Base-by-base conservation (phyloP, 2,888 invertebrate genomes). In the Hemithea aestivaria region DNA sequence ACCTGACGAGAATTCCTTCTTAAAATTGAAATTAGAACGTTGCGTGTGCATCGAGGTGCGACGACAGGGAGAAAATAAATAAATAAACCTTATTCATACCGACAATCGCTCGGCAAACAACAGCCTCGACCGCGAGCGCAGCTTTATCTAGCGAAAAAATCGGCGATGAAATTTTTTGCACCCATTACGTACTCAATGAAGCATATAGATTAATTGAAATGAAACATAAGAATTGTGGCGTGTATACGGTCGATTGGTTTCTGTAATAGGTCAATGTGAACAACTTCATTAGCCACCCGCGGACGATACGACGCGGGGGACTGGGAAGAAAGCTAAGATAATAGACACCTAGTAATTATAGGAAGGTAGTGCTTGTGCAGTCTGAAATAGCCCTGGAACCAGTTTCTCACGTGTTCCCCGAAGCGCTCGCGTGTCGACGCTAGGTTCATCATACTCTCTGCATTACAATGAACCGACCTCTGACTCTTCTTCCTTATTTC, bases 381-480 rank as follows among this genome's bases (percentile, higher is more conserved):
- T 9, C 60, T 66, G 60, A 64, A 64, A 66, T 61, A 65, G 59
- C 56, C 49, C 42, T 45, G 48, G 50, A 74, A 73, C 75, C 62
- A 58, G 75, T 77, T 72, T 52, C 61, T 66, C 62, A 65, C 64
- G 59, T 65, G 66, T 62, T 46, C 23, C 31, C 27, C 22, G 16
- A 34, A 36, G 59, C 51, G 47, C 53, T 69, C 58, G 71, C 72
- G 71, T 73, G 73, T 56, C 51, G 35, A 12, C 20, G 25, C 53
- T 48, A 67, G 59, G 76, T 78, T 76, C 74, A 73, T 75, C 77
- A 74, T 71, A 70, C 74, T 56, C 63, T 50, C 41, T 11, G 51
- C 55, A 70, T 76, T 78, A 73, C 76, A 73, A 71, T 72, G 73
- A 78, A 73, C 72, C 62, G 62, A 46, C 50, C 51, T 48, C 42